Evolutionary conservation across 2,888 invertebrate genomes (phyloP).

Genomic region (Julus scandinavius): DNA sequence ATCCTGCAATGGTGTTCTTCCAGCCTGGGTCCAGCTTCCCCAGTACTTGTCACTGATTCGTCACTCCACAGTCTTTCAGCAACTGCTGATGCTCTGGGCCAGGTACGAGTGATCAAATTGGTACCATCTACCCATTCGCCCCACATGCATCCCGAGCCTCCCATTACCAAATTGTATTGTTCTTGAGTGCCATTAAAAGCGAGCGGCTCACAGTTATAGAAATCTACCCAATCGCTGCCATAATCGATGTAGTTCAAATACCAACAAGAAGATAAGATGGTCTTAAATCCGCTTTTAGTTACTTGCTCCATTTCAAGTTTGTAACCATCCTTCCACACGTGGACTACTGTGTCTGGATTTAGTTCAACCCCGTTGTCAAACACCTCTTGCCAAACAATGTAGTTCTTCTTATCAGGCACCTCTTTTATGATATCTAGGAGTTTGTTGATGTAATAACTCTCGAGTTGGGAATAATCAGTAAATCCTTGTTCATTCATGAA

Average conservation of each 20-base stretch:
- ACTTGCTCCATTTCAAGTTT: slow-evolving; percentile 66
- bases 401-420: slow-evolving; percentile 68
- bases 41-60: slow-evolving; percentile 63
- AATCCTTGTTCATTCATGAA: slow-evolving; percentile 74
- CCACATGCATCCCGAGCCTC: slow-evolving; percentile 96
- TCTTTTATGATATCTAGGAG: slow-evolving; percentile 69
- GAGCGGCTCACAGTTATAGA: slow-evolving; percentile 67
- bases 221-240: slow-evolving; percentile 77
- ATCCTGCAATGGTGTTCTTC: slow-evolving; percentile 80
- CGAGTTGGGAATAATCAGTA: slow-evolving; percentile 71
- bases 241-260: slow-evolving; percentile 80
- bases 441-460: slow-evolving; percentile 76
- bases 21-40: slow-evolving; percentile 71
- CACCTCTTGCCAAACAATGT: slow-evolving; percentile 85
- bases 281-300: slow-evolving; percentile 73
- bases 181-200: slow-evolving; percentile 64
- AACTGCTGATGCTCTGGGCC: slow-evolving; percentile 86
- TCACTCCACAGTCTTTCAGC: slow-evolving; percentile 87
- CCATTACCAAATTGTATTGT: slow-evolving; percentile 77
- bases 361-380: slow-evolving; percentile 76
- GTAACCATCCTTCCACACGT: slow-evolving; percentile 77
- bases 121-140: slow-evolving; percentile 82
- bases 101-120: slow-evolving; percentile 74
- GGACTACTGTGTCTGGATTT: slow-evolving; percentile 76
- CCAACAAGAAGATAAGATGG: slow-evolving; percentile 85